These are phyloP conservation scores for Pyxicephalus adspersus DNA, from an alignment of 2,113 vertebrate genomes.

Conservation along the genomic window DNA sequence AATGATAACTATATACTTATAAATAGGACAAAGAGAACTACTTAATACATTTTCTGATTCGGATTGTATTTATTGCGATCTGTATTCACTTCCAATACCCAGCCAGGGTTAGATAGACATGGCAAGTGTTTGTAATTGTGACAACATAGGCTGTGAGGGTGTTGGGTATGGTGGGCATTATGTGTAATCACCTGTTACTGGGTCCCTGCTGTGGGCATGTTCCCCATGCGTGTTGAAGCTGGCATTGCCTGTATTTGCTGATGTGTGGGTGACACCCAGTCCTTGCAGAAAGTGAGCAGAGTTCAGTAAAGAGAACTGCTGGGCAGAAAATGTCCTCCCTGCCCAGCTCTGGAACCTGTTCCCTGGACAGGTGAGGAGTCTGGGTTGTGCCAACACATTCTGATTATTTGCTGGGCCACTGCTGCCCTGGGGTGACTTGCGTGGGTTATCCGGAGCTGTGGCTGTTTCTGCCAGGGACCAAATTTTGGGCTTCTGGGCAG, in stretches of 20 bases:
- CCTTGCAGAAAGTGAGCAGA: slow-evolving; percentile 87
- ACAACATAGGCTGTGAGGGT: too few relatives aligned
- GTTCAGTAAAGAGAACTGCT: slow-evolving; percentile 89
- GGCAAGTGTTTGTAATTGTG: too few relatives aligned
- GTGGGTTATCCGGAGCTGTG: slow-evolving; percentile 93
- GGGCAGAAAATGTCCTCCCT: slow-evolving; percentile 88
- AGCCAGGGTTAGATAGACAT: too few relatives aligned
- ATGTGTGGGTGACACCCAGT: slow-evolving; percentile 79
- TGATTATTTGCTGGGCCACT: slow-evolving; percentile 67
- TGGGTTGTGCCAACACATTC: slow-evolving; percentile 78
- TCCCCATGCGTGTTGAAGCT: slow-evolving; percentile 84
- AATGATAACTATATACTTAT: too few relatives aligned
- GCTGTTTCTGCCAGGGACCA: slow-evolving; percentile 97
- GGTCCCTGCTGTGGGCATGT: slow-evolving; percentile 80
- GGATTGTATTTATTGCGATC: too few relatives aligned
- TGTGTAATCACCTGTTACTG: slow-evolving; percentile 82
- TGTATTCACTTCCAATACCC: too few relatives aligned
- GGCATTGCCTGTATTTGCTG: slow-evolving; percentile 72
- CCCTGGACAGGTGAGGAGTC: slow-evolving; percentile 90
- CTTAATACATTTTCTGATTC: too few relatives aligned
- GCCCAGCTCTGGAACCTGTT: slow-evolving; percentile 94
- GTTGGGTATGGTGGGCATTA: too few relatives aligned
- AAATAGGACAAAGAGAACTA: too few relatives aligned
- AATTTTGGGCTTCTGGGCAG: slow-evolving; percentile 91
- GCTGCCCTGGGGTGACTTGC: slow-evolving; percentile 81